phyloP scores from a whole-genome alignment of 2,888 invertebrate species.

The Lepetodrilus schrolli region DNA sequence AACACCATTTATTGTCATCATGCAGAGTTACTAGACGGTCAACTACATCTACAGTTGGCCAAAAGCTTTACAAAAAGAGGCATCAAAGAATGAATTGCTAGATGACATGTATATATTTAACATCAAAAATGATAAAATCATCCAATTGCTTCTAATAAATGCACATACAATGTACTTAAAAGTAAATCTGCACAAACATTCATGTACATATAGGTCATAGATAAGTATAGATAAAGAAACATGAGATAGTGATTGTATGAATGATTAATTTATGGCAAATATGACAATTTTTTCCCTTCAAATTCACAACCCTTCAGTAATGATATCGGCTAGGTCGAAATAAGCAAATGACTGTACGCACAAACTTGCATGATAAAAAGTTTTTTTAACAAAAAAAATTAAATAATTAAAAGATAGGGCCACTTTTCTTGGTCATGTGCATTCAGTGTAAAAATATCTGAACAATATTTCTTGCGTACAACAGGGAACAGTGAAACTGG shows the following conservation, averaged over 20 bases:
- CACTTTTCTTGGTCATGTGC: no score
- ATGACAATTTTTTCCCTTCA: neutral
- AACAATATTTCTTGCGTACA: no score
- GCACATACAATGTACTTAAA: slow-evolving; percentile 17
- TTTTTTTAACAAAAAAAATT: no score
- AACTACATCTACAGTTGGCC: slow-evolving; percentile 18
- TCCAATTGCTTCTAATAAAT: slow-evolving; percentile 23
- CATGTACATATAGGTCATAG: neutral
- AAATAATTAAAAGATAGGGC: no score
- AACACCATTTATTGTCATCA: slow-evolving; percentile 24
- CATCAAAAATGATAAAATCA: slow-evolving; percentile 3
- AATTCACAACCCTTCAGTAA: slow-evolving; percentile 21
- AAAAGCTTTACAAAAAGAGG: slow-evolving; percentile 22
- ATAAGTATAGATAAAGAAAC: slow-evolving; percentile 20
- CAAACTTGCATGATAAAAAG: no score
- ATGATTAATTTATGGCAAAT: neutral
- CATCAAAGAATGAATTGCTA: slow-evolving; percentile 14
- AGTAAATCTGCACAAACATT: slow-evolving; percentile 10
- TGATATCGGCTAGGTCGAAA: no score
- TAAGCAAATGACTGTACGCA: no score
- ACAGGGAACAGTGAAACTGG: no score
- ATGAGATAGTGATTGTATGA: neutral
- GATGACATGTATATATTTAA: slow-evolving; percentile 11
- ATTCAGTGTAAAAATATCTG: no score
- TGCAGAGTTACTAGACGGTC: slow-evolving; percentile 11